phyloP scores from a whole-genome alignment of 2,113 vertebrate species.

The Leiothrix lutea region DNA sequence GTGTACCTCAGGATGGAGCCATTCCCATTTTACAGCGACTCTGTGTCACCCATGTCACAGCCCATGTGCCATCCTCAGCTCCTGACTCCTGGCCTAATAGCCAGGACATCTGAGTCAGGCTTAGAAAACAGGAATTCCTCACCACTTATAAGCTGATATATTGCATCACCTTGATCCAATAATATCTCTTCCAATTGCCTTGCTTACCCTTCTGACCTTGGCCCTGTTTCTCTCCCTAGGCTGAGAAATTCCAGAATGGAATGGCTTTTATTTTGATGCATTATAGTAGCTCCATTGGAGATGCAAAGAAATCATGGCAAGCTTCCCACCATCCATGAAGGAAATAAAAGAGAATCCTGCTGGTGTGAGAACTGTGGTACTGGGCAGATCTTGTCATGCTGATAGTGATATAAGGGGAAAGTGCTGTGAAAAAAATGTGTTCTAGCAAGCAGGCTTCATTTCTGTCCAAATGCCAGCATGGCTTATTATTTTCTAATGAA shows the following conservation, averaged over 20 bases:
- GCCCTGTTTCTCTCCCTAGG: background rate
- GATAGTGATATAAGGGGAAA: background rate
- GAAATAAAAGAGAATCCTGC: background rate
- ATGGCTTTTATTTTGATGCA: background rate
- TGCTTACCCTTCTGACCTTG: background rate
- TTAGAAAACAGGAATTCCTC: background rate
- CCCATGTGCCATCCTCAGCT: background rate
- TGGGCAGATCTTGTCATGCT: background rate
- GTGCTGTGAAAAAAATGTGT: background rate
- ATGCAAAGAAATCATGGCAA: background rate
- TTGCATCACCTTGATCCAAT: background rate
- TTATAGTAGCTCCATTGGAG: background rate
- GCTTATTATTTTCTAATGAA: conserved; percentile 40
- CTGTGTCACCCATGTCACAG: background rate
- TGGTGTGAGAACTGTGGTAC: background rate
- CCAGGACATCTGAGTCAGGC: background rate
- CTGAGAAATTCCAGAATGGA: background rate
- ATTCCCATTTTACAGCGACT: background rate
- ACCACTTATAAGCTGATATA: background rate
- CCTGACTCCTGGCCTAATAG: background rate
- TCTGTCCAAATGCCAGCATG: background rate
- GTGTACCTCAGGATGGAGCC: background rate
- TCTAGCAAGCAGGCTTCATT: background rate
- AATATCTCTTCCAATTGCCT: background rate
- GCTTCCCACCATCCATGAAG: background rate